These are phyloP conservation scores for Carpatolechia fugitivella DNA, from an alignment of 2,888 invertebrate genomes.

Conservation along the genomic window DNA sequence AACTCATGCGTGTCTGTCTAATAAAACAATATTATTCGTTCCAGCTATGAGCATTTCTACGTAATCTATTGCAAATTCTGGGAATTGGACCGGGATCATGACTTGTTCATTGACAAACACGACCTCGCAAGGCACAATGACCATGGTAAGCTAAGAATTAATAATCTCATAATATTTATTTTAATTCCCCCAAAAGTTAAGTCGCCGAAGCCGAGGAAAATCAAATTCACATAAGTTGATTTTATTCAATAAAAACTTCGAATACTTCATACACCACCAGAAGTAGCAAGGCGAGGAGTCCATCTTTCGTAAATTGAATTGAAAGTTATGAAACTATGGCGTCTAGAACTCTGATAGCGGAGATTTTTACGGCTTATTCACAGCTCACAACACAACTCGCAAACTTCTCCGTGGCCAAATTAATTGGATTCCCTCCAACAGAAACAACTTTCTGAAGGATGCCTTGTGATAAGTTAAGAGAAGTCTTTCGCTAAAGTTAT, in stretches of 20 bases:
- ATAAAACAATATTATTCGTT: slow-evolving; percentile 50
- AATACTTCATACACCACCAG: neutral
- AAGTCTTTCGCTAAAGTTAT: too few relatives aligned
- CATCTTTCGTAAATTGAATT: slow-evolving; percentile 8
- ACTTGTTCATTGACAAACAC: slow-evolving; percentile 95
- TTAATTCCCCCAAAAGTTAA: neutral
- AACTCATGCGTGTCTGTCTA: neutral
- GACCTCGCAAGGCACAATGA: slow-evolving; percentile 97
- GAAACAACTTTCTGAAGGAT: neutral
- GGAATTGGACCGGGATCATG: slow-evolving; percentile 99
- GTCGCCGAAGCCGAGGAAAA: neutral
- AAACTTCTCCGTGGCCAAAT: neutral
- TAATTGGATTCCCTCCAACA: neutral
- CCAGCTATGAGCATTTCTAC: slow-evolving; percentile 99
- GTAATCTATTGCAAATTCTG: slow-evolving; percentile 99
- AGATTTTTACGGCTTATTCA: slow-evolving; percentile 5
- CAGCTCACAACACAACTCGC: neutral
- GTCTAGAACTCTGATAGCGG: neutral
- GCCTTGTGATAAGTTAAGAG: neutral
- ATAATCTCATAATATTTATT: too few relatives aligned
- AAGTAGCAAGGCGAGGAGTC: neutral
- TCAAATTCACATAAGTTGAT: too few relatives aligned
- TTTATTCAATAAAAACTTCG: too few relatives aligned
- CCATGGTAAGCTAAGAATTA: slow-evolving; percentile 94
- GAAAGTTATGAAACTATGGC: neutral